Base-by-base conservation (phyloP, 2,888 invertebrate genomes). In the Drosophila emarginata region DNA sequence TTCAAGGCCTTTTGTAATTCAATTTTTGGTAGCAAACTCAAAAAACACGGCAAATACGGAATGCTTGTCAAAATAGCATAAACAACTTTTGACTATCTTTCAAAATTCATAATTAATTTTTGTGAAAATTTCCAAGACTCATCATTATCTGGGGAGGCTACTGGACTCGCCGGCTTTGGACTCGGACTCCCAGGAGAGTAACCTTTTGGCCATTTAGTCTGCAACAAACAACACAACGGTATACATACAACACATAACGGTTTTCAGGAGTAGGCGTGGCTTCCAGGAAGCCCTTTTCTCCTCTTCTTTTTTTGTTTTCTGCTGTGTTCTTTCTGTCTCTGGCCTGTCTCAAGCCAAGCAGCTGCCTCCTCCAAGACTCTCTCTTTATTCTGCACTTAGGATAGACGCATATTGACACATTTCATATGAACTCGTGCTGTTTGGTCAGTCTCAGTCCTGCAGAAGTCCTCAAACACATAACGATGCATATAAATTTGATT, bases 401-500 rank as follows among this genome's bases (percentile, higher is more conserved):
- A 32, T 9, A 28, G 4, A 59, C 67, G 77, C 60, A 71, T 76
- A 87, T 87, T 84, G 88, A 77, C 85, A 87, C 78, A 88, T 84
- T 71, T 74, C 63, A 62, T 54, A 23, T 28, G 21, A 32, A 45
- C 36, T 71, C 45, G 11, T 18, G 4, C 67, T 56, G 52, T 18
- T 39, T 39, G 39, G n/a, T 40, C 51, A 15, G 64, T 54, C 61
- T 65, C 23, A n/a, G 14, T 11, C n/a, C 7, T 18, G 6, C 61
- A 45, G 21, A 21, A 45, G 18, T 45, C 12, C 81, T 81, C 80
- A 83, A 88, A 84, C 82, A 89, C 89, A 90, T 90, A 90, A 90
- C 90, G 89, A 89, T 90, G 90, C 90, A 89, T 89, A 89, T 89
- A 89, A 89, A 89, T 89, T 89, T 89, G 89, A 89, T 89, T 89